Base-by-base conservation (phyloP, 2,797 vertebrate species). In the Gila robusta region DNA sequence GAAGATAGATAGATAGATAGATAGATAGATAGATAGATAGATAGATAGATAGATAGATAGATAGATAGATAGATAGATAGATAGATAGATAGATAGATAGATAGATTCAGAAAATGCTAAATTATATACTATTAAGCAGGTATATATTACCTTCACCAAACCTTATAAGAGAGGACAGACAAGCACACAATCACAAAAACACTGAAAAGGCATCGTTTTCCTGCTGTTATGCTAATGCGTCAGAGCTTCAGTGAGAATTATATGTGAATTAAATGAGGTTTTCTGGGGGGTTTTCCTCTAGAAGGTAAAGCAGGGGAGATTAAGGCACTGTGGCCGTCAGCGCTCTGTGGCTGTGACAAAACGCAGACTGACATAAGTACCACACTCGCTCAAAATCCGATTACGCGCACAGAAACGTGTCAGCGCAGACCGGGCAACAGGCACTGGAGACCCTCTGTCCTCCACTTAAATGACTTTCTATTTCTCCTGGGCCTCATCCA, bases 281-380 rank as follows among this genome's bases (percentile, higher is more conserved):
- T 96, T 93, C 91, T 86, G 92, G 89, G 10, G 93, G 91, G 93
- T 97, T 96, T 96, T 94, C 95, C 94, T 94, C 93, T 90, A 94
- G 96, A 94, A 92, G 94, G 92, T 92, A 91, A 96, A 94, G 96
- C 92, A 92, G 94, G 91, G 92, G 92, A 90, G 92, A 93, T 96
- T 95, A 95, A 94, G 96, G 93, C 94, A 91, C 92, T 93, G 93
- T 94, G 93, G 92, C 91, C 90, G 91, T 91, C 91, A 93, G 91
- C 92, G 92, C 93, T 94, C 96, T 95, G 95, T 95, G 96, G 96
- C 95, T 95, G 94, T 94, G 97, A 99, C 94, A 95, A 98, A 96
- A 98, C 97, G 94, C 94, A 97, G 98, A 96, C 96, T 98, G 98
- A 99, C 97, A 97, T 95, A 97, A 98, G 97, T 96, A 97, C 97